These are phyloP conservation scores for Schlechtendalia chinensis DNA, from an alignment of 1,140 invertebrate species.

Conservation along the genomic window DNA sequence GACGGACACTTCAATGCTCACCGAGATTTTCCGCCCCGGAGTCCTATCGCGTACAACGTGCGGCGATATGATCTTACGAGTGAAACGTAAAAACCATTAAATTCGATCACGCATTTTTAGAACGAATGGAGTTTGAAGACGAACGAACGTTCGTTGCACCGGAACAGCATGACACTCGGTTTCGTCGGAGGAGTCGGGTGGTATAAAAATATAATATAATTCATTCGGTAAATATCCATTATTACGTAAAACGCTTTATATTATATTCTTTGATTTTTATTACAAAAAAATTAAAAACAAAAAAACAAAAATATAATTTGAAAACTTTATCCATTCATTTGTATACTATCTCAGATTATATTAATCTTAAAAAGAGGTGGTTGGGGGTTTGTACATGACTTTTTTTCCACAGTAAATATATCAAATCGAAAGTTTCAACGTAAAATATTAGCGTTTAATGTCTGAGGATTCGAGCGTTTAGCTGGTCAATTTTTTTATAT, in stretches of 20 bases:
- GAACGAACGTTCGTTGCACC: background rate
- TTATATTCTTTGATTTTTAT: background rate
- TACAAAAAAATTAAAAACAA: background rate
- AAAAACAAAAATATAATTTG: background rate
- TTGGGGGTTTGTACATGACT: background rate
- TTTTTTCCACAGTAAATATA: background rate
- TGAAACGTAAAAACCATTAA: too few species aligned
- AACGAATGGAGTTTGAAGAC: background rate
- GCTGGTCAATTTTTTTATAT: background rate
- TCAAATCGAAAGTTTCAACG: background rate
- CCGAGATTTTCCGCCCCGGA: too few species aligned
- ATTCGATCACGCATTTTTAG: background rate
- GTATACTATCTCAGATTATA: background rate
- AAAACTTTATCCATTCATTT: slow-evolving; percentile 18
- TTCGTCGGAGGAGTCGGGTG: background rate
- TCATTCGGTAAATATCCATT: background rate
- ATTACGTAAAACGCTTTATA: background rate
- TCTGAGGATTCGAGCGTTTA: too few species aligned
- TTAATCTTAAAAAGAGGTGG: background rate
- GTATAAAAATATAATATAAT: background rate
- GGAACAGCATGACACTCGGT: background rate
- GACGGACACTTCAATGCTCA: too few species aligned
- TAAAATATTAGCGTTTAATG: background rate
- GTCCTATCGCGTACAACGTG: too few species aligned
- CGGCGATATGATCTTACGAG: too few species aligned